Percentiles rank a stretch among this genome's conserved stretches.
These are phyloP conservation scores for Spea multiplicata DNA, from an alignment of 2,113 vertebrate species.

Conservation along the genomic window DNA sequence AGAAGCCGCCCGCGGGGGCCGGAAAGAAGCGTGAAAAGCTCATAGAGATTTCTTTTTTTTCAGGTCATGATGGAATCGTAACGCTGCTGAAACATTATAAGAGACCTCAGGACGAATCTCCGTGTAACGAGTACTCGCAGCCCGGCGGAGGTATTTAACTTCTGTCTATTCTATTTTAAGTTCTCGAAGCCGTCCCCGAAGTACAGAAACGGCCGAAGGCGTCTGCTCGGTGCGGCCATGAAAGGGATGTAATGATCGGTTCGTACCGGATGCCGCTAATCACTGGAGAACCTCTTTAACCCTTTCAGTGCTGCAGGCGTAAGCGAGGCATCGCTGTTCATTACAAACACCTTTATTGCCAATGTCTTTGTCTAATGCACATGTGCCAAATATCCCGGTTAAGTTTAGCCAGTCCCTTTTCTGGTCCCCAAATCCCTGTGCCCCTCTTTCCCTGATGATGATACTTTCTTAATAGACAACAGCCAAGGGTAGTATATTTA, in stretches of 20 bases:
- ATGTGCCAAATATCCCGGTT: no score
- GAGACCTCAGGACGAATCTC: slow-evolving; percentile 83
- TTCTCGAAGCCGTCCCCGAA: not conserved
- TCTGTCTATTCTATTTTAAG: not conserved
- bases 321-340: not conserved
- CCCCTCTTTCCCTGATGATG: no score
- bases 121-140: slow-evolving; percentile 92
- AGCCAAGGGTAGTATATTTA: no score
- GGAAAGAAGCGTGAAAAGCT: not conserved
- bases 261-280: no score
- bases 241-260: not conserved
- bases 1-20: slow-evolving; percentile 67
- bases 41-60: slow-evolving; percentile 40
- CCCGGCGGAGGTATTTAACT: slow-evolving; percentile 85
- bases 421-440: no score
- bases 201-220: slow-evolving; percentile 17
- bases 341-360: no score
- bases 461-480: no score
- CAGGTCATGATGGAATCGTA: slow-evolving; percentile 90
- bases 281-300: not conserved
- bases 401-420: no score
- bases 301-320: not conserved
- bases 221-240: not conserved
- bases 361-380: no score
- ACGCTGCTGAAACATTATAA: slow-evolving; percentile 94